These are phyloP conservation scores for Altica lythri DNA, from an alignment of 2,888 invertebrate genomes.

Conservation along the genomic window DNA sequence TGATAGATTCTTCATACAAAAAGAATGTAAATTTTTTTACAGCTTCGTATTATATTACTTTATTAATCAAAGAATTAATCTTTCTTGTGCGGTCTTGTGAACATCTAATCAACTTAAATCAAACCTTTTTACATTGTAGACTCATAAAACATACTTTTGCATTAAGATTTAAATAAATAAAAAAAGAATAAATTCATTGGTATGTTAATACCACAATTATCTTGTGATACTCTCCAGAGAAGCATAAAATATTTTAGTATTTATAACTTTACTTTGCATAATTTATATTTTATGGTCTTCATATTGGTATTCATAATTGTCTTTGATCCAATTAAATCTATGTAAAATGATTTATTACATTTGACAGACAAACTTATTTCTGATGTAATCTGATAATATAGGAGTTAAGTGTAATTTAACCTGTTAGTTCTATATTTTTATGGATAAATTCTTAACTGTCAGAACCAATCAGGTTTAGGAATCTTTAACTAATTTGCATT, in stretches of 20 bases:
- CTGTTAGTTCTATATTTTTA: neutral
- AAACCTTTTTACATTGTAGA: too few species aligned
- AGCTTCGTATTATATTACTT: too few species aligned
- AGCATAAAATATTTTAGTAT: conserved; percentile 1
- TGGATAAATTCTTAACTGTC: too few species aligned
- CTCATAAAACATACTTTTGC: too few species aligned
- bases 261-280: neutral
- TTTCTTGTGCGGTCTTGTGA: too few species aligned
- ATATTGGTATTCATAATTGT: neutral
- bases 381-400: conserved; percentile 9
- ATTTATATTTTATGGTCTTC: conserved; percentile 7
- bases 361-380: conserved; percentile 4
- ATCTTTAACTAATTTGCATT: too few species aligned
- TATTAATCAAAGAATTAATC: too few species aligned
- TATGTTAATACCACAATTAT: neutral
- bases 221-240: neutral
- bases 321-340: conserved; percentile 5
- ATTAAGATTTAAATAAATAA: too few species aligned
- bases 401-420: neutral
- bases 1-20: too few species aligned
- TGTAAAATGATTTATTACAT: neutral
- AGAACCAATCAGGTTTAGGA: too few species aligned
- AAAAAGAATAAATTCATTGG: neutral
- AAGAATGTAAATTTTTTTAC: too few species aligned
- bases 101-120: too few species aligned